These are phyloP conservation scores for Rhopalosiphum nymphaeae DNA, from an alignment of 2,888 invertebrate species.

Conservation along the genomic window DNA sequence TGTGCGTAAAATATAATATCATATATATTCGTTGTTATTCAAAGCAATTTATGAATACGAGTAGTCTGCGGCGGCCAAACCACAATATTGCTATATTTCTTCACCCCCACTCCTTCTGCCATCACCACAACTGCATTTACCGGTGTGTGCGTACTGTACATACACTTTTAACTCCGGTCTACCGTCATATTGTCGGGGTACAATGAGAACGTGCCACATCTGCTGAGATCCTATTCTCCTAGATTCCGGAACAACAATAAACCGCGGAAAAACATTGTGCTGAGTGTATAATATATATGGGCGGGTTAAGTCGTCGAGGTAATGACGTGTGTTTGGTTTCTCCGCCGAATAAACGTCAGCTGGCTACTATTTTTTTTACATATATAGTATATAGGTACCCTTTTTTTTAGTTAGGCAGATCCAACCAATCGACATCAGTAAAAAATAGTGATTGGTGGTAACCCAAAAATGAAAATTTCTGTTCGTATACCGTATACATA, in stretches of 20 bases:
- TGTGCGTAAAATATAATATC: background rate
- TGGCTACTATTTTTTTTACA: background rate
- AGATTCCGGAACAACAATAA: constrained; percentile 35
- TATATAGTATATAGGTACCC: background rate
- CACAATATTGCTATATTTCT: constrained; percentile 14
- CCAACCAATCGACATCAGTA: background rate
- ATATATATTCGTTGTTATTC: background rate
- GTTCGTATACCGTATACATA: background rate
- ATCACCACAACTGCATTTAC: background rate
- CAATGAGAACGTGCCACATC: constrained; percentile 42
- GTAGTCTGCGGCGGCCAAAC: constrained; percentile 8
- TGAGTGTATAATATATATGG: background rate
- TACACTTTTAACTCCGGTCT: background rate
- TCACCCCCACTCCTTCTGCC: background rate
- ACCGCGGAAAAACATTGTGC: constrained; percentile 10
- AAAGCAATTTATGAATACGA: constrained; percentile 25
- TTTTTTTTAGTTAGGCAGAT: background rate
- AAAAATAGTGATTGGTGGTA: background rate
- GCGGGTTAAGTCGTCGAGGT: background rate
- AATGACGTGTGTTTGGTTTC: constrained; percentile 4
- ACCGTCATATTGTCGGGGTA: background rate
- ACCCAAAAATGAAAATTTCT: background rate
- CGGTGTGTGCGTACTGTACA: background rate
- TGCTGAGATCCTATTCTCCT: background rate
- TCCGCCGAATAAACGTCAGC: background rate